phyloP scores from a whole-genome alignment of 2,797 vertebrate genomes.

The Knipowitschia caucasica region DNA sequence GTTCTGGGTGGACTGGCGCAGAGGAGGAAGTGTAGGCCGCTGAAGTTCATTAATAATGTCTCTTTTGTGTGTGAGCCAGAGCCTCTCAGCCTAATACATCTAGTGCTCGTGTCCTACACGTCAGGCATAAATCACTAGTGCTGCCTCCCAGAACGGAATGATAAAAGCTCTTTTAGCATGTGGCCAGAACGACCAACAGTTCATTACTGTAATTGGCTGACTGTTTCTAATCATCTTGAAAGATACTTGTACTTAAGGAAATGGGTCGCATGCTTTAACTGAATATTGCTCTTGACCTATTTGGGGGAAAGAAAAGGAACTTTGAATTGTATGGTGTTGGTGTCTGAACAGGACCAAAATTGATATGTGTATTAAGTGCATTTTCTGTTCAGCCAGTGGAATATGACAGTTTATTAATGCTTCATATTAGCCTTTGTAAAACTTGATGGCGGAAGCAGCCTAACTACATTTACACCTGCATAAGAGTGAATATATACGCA shows the following conservation, averaged over 20 bases:
- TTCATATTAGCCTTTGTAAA: no score
- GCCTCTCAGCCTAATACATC: constrained; percentile 63
- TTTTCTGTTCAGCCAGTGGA: no score
- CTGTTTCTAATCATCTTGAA: constrained; percentile 59
- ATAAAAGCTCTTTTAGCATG: constrained; percentile 39
- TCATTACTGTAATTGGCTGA: constrained; percentile 70
- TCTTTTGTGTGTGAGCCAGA: constrained; percentile 59
- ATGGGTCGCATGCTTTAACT: constrained; percentile 37
- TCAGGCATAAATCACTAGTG: constrained; percentile 67
- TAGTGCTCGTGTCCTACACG: constrained; percentile 39
- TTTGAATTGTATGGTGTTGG: constrained; percentile 10
- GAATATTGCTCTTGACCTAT: constrained; percentile 9
- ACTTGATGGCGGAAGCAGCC: no score
- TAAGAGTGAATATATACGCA: no score
- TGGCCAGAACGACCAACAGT: constrained; percentile 42
- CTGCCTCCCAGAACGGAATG: constrained; percentile 34
- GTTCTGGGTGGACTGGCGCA: constrained; percentile 22
- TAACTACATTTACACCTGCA: no score
- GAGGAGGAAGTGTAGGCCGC: constrained; percentile 32
- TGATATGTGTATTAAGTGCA: constrained; percentile 21
- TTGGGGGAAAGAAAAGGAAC: neutral
- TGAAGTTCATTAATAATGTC: constrained; percentile 59
- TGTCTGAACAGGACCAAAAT: constrained; percentile 5
- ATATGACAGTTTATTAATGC: no score
- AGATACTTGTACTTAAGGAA: constrained; percentile 39